phyloP scores from a whole-genome alignment of 1,140 invertebrate genomes.

The Aphidius gifuensis region DNA sequence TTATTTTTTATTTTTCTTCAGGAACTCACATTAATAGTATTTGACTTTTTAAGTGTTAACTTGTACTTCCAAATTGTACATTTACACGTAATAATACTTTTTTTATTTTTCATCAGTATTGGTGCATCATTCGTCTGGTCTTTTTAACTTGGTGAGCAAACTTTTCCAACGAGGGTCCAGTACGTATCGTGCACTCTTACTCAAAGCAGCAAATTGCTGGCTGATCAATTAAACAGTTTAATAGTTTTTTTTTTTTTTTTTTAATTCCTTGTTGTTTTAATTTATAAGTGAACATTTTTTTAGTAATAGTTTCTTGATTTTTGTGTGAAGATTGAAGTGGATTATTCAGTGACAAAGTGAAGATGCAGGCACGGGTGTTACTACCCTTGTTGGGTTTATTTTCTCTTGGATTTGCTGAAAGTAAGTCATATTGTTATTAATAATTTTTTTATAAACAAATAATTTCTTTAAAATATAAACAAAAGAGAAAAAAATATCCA shows the following conservation, averaged over 20 bases:
- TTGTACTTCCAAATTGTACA: too few relatives aligned
- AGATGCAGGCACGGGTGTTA: constrained; percentile 11
- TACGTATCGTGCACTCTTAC: constrained; percentile 46
- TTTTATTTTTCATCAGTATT: too few relatives aligned
- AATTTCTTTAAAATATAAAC: constrained; percentile 1
- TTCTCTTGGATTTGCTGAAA: constrained; percentile 32
- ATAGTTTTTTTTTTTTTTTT: constrained; percentile 11
- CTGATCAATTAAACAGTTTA: constrained; percentile 4
- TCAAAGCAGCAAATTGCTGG: constrained; percentile 37
- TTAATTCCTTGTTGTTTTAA: neutral
- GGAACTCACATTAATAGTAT: too few relatives aligned
- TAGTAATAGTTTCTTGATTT: constrained; percentile 21
- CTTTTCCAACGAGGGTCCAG: constrained; percentile 45
- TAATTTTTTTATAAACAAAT: neutral
- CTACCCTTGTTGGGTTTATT: constrained; percentile 37
- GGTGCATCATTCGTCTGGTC: too few relatives aligned
- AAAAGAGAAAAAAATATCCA: neutral
- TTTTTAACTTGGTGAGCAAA: constrained; percentile 48
- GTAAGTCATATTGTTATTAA: constrained; percentile 30
- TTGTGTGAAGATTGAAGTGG: neutral
- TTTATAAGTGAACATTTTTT: constrained; percentile 15
- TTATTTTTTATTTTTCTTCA: too few relatives aligned
- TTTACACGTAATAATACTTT: too few relatives aligned
- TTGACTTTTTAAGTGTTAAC: too few relatives aligned
- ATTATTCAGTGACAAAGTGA: constrained; percentile 29